Conservation (phyloP, 2,113 vertebrate species). For the human (Homo sapiens) region GRCh38 chr1:56290501-56291000, state of each 20-base stretch:
- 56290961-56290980: neutral
- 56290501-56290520: neutral
- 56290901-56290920: neutral
- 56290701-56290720: neutral
- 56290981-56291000: neutral
- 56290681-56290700: constrained; percentile 32
- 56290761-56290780: neutral
- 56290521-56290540: neutral
- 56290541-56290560: neutral
- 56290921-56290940: neutral
- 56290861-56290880: neutral
- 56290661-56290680: neutral
- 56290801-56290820: neutral
- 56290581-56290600: neutral
- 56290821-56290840: neutral
- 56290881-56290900: neutral
- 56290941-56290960: neutral
- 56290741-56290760: neutral
- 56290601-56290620: neutral
- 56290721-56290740: neutral
- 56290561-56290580: neutral
- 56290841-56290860: neutral
- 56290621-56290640: neutral
- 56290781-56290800: neutral
- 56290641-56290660: neutral